Base-by-base conservation (phyloP, 2,113 vertebrate genomes). In the Epinephelus moara region DNA sequence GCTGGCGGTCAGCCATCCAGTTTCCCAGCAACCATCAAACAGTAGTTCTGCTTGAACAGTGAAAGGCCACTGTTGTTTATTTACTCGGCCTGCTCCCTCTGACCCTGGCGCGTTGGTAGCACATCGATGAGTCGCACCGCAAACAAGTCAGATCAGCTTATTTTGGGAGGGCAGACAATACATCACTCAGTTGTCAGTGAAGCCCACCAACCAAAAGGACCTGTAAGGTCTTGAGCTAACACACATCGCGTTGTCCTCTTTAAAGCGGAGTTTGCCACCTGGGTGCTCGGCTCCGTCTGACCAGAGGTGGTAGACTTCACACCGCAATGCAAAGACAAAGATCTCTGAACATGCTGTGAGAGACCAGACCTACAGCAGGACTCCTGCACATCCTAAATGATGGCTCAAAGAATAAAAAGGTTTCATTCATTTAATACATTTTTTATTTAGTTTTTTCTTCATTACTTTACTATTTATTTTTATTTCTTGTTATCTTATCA, bases 1-100 rank as follows among this genome's bases (percentile, higher is more conserved):
- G 18, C 42, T n/a, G 37, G 47, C 23, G 19, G 17, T 57, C 42
- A 25, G 45, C 7, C 3, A 15, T 42, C n/a, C 6, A 25, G 85
- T 78, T 68, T 78, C 84, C 70, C 50, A 69, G 89, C 70, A 76
- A 86, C 74, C 85, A 42, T 63, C n/a, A 64, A 76, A 86, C 79
- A 80, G 47, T 10, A 49, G 66, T 9, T 63, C 2, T 42, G 14
- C 62, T 59, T 55, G 70, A 33, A 3, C 30, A n/a, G n/a, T 45
- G 27, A 78, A 75, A 68, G 85, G 64, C 13, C 42, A 47, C 59
- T 8, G 19, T 19, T 10, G 62, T 81, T 73, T 53, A 50, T 82
- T 80, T 76, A 23, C 70, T 15, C 3, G 3, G 6, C 47, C 25
- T 3, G n/a, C 0, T 2, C 70, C 75, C 59, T 80, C 78, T 85